Conservation (phyloP, 1,140 invertebrate genomes). For the Macrobrachium nipponense region DNA sequence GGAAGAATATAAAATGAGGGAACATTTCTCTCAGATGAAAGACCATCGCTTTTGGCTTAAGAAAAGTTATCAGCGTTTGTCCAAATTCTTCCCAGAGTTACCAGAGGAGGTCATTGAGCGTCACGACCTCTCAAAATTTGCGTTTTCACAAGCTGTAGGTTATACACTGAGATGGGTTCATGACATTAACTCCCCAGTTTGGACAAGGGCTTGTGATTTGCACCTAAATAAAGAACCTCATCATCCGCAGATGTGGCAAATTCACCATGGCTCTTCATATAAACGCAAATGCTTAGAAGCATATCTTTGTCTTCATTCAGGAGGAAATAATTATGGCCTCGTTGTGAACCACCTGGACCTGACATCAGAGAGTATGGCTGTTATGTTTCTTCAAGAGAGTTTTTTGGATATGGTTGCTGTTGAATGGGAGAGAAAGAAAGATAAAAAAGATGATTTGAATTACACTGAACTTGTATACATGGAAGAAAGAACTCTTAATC, state of each 20-base stretch:
- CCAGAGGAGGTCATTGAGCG: conserved; percentile 45
- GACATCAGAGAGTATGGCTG: conserved; percentile 31
- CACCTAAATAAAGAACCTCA: conserved; percentile 43
- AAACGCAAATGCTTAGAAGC: conserved; percentile 34
- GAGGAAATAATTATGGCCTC: conserved; percentile 24
- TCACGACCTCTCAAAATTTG: conserved; percentile 48
- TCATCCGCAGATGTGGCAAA: conserved; percentile 49
- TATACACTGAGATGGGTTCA: conserved; percentile 49
- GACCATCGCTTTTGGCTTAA: conserved; percentile 32
- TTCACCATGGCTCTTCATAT: background rate
- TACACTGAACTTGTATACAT: conserved; percentile 28
- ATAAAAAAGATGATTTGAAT: background rate
- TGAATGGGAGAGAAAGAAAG: conserved; percentile 47
- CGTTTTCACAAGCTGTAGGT: conserved; percentile 35
- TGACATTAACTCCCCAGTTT: conserved; percentile 21
- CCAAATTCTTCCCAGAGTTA: conserved; percentile 28
- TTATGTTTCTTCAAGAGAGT: conserved; percentile 40
- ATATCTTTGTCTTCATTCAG: conserved; percentile 28
- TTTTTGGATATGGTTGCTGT: conserved; percentile 37
- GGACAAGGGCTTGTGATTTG: conserved; percentile 34
- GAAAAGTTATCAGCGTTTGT: conserved; percentile 30
- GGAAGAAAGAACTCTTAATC: conserved; percentile 30
- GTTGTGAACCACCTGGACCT: conserved; percentile 16
- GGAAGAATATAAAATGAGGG: conserved; percentile 29
- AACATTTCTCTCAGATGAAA: conserved; percentile 26